Evolutionary conservation across 1,140 invertebrate genomes (phyloP).

Genomic region (Wasmannia auropunctata): DNA sequence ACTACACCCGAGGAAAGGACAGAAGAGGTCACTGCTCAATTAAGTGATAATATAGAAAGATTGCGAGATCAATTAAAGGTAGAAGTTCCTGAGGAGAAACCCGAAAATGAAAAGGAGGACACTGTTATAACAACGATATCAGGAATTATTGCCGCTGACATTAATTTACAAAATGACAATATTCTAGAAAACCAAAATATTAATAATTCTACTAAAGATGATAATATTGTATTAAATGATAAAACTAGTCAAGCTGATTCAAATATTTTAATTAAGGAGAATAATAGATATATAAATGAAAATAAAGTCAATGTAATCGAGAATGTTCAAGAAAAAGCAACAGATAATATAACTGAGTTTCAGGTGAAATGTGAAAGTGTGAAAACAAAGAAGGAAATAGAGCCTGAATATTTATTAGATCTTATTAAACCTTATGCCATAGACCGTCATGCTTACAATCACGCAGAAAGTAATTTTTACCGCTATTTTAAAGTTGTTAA

Average conservation of each 20-base stretch:
- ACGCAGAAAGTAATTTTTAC: conserved; percentile 79
- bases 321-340: not conserved
- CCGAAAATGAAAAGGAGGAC: not conserved
- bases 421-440: conserved; percentile 79
- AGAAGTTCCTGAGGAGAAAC: not conserved
- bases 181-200: not conserved
- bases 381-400: conserved; percentile 3
- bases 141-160: not conserved
- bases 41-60: not conserved
- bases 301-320: conserved; percentile 9
- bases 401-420: conserved; percentile 66
- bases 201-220: not conserved
- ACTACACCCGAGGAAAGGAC: not conserved
- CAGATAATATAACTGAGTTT: conserved; percentile 13
- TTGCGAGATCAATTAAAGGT: not conserved
- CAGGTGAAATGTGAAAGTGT: not conserved
- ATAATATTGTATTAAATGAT: not conserved
- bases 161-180: conserved; percentile 5
- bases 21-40: not conserved
- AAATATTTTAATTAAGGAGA: not conserved
- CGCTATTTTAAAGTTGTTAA: conserved; percentile 75
- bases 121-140: not conserved
- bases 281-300: conserved; percentile 3
- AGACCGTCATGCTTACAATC: conserved; percentile 76
- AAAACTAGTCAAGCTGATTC: not conserved